phyloP scores from a whole-genome alignment of 2,888 invertebrate species.

The Phymatocera aterrima region DNA sequence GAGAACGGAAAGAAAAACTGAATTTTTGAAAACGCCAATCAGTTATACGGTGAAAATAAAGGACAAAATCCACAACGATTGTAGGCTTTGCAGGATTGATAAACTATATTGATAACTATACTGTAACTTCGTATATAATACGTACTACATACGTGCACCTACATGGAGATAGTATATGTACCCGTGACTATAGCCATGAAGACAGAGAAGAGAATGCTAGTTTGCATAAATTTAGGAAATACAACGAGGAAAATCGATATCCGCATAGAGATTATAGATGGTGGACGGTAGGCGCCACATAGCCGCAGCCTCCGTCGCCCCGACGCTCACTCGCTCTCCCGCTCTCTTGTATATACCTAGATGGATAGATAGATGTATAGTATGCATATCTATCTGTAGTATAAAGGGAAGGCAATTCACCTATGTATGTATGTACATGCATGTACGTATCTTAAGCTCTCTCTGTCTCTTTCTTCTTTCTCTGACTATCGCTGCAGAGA shows the following conservation, averaged over 20 bases:
- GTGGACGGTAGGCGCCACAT: constrained; percentile 74
- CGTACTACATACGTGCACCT: too few relatives aligned
- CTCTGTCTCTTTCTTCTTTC: not conserved
- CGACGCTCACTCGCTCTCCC: constrained; percentile 36
- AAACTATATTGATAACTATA: too few relatives aligned
- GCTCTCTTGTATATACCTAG: constrained; percentile 15
- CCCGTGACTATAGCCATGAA: constrained; percentile 42
- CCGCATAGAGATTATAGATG: constrained; percentile 75
- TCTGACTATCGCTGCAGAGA: not conserved
- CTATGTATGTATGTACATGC: not conserved
- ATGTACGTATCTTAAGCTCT: not conserved
- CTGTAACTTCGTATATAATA: too few relatives aligned
- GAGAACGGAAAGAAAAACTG: too few relatives aligned
- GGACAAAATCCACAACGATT: too few relatives aligned
- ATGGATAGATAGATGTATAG: not conserved
- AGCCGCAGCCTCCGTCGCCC: constrained; percentile 74
- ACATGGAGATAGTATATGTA: too few relatives aligned
- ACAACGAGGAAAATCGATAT: constrained; percentile 74
- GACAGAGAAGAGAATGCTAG: constrained; percentile 63
- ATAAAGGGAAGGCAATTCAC: constrained; percentile 30
- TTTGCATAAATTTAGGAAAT: constrained; percentile 75
- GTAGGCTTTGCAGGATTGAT: too few relatives aligned
- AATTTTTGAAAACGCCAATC: too few relatives aligned
- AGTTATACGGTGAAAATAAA: too few relatives aligned
- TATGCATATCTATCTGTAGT: not conserved